Conservation (phyloP, 2,113 vertebrate genomes). For the Danio rerio region DNA sequence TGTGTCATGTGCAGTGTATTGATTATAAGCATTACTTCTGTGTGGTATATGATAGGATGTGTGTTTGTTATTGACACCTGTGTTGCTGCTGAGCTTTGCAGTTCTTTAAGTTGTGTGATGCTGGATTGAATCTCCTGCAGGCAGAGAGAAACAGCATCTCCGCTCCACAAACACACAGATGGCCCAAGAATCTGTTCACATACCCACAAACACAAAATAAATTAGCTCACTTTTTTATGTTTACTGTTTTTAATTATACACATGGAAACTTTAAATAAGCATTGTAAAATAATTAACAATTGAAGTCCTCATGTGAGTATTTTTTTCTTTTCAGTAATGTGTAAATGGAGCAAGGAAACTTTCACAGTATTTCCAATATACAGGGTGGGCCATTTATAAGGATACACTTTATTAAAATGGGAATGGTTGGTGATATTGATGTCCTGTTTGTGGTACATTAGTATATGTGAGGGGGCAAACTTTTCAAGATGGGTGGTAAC, state of each 20-base stretch:
- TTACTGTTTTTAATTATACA: background rate
- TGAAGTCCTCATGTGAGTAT: no score
- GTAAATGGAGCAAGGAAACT: no score
- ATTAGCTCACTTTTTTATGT: background rate
- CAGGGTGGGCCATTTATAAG: no score
- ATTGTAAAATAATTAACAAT: background rate
- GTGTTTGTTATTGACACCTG: background rate
- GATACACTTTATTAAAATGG: no score
- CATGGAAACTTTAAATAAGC: background rate
- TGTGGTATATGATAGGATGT: background rate
- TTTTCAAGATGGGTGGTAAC: no score
- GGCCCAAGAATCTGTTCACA: conserved; percentile 74
- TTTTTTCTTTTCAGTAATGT: no score
- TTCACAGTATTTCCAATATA: no score
- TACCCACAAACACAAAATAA: background rate
- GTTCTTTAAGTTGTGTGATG: conserved; percentile 76
- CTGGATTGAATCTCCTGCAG: conserved; percentile 81
- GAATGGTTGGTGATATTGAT: no score
- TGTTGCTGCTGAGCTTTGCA: conserved; percentile 72
- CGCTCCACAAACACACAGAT: conserved; percentile 52
- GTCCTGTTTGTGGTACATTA: no score
- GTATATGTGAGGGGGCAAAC: no score
- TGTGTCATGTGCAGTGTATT: background rate
- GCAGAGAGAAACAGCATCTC: conserved; percentile 66
- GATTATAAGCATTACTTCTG: background rate